Evolutionary conservation across 2,888 invertebrate species (phyloP), one percentile per base, ranked within the genome.

Genomic region (Drosophila atripex): DNA sequence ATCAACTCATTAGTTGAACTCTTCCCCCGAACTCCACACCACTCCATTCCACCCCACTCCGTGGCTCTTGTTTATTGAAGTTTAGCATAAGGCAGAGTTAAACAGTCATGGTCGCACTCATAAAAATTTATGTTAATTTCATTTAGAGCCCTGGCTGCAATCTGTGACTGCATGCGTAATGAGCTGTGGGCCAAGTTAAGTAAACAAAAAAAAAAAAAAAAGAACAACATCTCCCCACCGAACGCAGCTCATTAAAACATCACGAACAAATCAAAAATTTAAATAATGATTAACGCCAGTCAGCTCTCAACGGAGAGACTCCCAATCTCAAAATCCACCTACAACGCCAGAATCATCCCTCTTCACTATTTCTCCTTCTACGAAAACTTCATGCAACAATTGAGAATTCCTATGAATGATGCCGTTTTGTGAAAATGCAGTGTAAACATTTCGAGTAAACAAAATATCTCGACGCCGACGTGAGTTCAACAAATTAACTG

Each of bases 81-180:
- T 71, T 83, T 84, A 77, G 85, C 84, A 86, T 86, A 80, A 70
- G 30, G 68, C 64, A 46, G 64, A 73, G 85, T 71, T 71, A 83
- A 73, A 68, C 73, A 76, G 80, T 87, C 85, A 80, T 87, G 76
- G 71, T 63, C 35, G 47, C 52, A 65, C 76, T 77, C 84, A 84
- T 88, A 86, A 79, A 82, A 82, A 82, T 82, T 76, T 86, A 89
- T 87, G 89, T 78, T 76, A 86, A 88, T 89, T 89, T 88, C 83
- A 71, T 82, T 82, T 82, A 87, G 80, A 77, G 80, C 71, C 43
- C 54, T 28, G 49, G 41, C 57, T 75, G 78, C 87, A 75, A 68
- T 82, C 83, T 73, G 66, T 54, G 77, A 85, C 79, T 82, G 88
- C 88, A 87, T 82, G 72, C 68, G 72, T 82, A 82, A 82, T 82